Evolutionary conservation across 1,140 invertebrate genomes (phyloP), one percentile per base, ranked within the genome.

Genomic region (Aporrectodea caliginosa): DNA sequence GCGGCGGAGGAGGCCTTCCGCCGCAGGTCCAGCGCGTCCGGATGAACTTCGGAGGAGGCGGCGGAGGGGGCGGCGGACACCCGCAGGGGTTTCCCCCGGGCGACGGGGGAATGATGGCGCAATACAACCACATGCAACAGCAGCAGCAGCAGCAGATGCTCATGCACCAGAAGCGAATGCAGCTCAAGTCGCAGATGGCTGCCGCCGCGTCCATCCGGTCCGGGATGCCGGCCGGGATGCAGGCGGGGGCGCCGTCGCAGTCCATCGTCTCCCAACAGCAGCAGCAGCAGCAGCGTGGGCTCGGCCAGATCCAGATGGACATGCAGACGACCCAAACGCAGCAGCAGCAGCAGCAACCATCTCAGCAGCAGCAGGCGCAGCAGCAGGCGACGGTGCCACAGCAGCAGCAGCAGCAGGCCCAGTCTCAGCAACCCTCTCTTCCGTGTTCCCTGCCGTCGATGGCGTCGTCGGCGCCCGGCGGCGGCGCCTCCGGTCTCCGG

Each of bases 111-210:
- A 32, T 35, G 16, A 76, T 76, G 75, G 27, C 43, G 75, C 43
- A 32, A 14, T 35, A 35, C 14, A 29, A 27, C 6, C 43, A 35
- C 35, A 43, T 76, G 33, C 75, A 76, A 12, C 35, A 35, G 34
- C 75, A 76, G 75, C 74, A 75, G 35, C 74, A 75, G 74, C 74
- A 75, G 35, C 73, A 75, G 33, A 27, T 30, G 73, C 29, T 76
- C 32, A 43, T 76, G 35, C 29, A 33, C n/a, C 73, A 74, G 34
- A 74, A 34, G 30, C 73, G 73, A 74, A 74, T 74, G 2, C 73
- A 74, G 73, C 31, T 74, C 31, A 74, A 74, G 34, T 34, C 31
- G 32, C 12, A 31, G 22, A n/a, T 31, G 31, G 34, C n/a, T 22
- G 34, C 34, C 33, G 27, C 22, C n/a, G 22, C 12, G 22, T 31